A percentile compares a stretch with the other conserved stretches of the same genome.
Evolutionary conservation across 92 coral and sea anemone genomes (phyloP).

Genomic region (Nematostella vectensis): DNA sequence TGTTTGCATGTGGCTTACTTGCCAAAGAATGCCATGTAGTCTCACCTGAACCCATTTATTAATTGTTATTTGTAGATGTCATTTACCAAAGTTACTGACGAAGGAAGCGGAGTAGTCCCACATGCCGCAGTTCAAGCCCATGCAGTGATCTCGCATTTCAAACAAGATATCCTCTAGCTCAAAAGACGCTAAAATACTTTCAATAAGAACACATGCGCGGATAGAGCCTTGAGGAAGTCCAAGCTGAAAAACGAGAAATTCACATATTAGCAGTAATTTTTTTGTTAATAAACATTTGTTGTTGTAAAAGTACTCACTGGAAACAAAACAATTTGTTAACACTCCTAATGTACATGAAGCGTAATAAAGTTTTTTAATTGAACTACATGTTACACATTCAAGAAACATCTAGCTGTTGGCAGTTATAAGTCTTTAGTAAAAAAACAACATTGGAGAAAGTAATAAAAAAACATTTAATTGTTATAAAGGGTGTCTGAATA

Average conservation of each 20-base stretch:
- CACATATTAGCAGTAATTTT: background rate
- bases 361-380: too few species aligned
- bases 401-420: too few species aligned
- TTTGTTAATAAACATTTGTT: background rate
- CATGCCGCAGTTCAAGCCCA: constrained; percentile 85
- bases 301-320: background rate
- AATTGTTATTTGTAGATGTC: background rate
- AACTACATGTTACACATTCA: too few species aligned
- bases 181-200: constrained; percentile 58
- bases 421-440: too few species aligned
- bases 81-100: constrained; percentile 72
- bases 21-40: too few species aligned
- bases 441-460: too few species aligned
- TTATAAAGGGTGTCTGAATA: too few species aligned
- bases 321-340: too few species aligned
- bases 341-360: too few species aligned
- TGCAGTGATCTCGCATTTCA: constrained; percentile 62
- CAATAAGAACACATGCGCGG: constrained; percentile 73
- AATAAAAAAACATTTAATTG: too few species aligned
- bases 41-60: too few species aligned
- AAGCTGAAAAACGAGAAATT: constrained; percentile 26
- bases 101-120: constrained; percentile 86
- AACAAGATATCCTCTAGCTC: constrained; percentile 66
- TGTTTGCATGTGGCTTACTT: too few species aligned
- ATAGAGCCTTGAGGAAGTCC: constrained; percentile 58